Evolutionary conservation across 2,888 invertebrate species (phyloP).

Genomic region (Julus scanicus): DNA sequence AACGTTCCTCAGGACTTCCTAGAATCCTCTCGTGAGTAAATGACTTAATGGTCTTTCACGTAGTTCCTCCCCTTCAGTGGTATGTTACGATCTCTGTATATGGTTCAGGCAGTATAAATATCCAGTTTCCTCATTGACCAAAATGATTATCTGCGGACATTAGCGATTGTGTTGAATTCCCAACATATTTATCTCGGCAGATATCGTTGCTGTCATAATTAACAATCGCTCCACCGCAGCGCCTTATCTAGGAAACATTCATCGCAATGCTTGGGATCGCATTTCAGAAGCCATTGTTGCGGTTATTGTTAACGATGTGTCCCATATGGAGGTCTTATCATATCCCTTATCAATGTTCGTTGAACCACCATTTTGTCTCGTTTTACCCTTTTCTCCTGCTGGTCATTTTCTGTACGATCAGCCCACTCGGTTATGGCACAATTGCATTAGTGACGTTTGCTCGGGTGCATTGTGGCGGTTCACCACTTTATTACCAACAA

Average conservation of each 20-base stretch:
- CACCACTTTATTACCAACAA: background rate
- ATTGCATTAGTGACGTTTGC: constrained; percentile 15
- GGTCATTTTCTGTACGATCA: background rate
- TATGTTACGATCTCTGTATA: background rate
- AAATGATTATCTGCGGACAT: constrained; percentile 27
- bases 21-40: background rate
- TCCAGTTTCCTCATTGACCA: constrained; percentile 28
- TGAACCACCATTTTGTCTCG: constrained; percentile 21
- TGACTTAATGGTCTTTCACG: constrained; percentile 30
- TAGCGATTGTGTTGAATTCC: constrained; percentile 30
- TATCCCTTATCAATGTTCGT: constrained; percentile 19
- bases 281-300: constrained; percentile 24
- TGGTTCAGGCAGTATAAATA: background rate
- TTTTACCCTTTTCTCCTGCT: background rate
- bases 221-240: constrained; percentile 34
- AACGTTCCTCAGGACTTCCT: background rate
- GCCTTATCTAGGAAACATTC: background rate
- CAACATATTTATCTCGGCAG: constrained; percentile 36
- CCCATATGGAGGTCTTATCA: constrained; percentile 34
- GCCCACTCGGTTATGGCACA: background rate
- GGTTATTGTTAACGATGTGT: constrained; percentile 39
- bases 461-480: background rate
- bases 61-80: background rate
- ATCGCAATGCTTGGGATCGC: background rate
- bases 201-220: constrained; percentile 38